A percentile compares a stretch with the other conserved stretches of the same genome.
Conservation (phyloP, 2,113 vertebrate genomes). For the Phyllostomus hastatus region DNA sequence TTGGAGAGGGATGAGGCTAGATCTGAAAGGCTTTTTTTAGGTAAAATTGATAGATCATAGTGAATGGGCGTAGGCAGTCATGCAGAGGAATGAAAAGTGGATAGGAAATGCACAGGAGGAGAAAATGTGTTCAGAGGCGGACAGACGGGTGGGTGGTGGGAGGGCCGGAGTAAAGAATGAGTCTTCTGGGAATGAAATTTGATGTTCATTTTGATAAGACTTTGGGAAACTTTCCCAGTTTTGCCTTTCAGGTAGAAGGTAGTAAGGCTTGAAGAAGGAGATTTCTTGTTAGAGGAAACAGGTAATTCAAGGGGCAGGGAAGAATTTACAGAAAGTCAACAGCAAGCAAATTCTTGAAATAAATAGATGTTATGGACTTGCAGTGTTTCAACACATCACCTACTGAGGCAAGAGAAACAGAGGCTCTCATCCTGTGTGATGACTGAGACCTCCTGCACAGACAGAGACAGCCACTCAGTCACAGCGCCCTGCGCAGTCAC, state of each 20-base stretch:
- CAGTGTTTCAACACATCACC: fast-evolving
- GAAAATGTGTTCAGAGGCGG: fast-evolving
- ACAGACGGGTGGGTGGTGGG: fast-evolving
- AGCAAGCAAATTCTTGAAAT: no score
- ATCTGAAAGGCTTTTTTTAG: neutral
- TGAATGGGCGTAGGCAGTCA: neutral
- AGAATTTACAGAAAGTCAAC: neutral
- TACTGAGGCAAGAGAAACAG: fast-evolving
- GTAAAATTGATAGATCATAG: neutral
- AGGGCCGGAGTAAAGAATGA: neutral
- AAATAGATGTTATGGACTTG: fast-evolving
- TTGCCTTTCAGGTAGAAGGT: neutral
- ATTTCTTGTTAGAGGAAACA: neutral
- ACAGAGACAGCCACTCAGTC: fast-evolving
- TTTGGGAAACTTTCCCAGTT: neutral
- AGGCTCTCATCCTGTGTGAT: fast-evolving
- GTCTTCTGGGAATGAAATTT: neutral
- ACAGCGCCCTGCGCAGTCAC: no score
- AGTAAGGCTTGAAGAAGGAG: neutral
- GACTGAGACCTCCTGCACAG: fast-evolving
- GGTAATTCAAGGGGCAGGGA: neutral
- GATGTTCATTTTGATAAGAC: neutral
- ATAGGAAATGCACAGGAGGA: neutral
- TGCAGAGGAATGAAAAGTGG: neutral
- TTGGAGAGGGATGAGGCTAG: no score